Base-by-base conservation (phyloP, 2,888 invertebrate species). In the Dysmachus trigonus region DNA sequence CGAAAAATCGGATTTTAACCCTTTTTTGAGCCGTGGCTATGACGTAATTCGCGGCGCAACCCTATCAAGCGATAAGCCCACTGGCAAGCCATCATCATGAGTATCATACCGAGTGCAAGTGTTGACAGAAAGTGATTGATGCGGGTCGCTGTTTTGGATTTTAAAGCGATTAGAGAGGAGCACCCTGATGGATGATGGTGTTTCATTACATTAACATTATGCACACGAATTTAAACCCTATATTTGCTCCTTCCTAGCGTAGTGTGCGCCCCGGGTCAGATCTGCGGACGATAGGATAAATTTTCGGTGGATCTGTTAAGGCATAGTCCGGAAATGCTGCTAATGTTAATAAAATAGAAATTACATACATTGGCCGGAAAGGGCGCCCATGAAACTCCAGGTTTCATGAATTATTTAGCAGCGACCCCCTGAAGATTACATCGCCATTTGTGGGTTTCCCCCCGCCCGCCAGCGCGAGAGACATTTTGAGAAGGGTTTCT, bases 21-120 rank as follows among this genome's bases (percentile, higher is more conserved):
- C 38, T 76, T 76, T 35, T 31, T 74, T 38, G 22, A 76, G 8
- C 4, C 62, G 10, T 22, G 38, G 18, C 76, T 76, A 18, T 22
- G 13, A 18, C 33, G 22, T 22, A 38, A 38, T 76, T 35, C 76
- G 38, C 15, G 41, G 27, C 38, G 76, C 13, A 31, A n/a, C 33
- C 31, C 73, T 33, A 38, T 3, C 38, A 8, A 22, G n/a, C 7
- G 33, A 18, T 53, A 53, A 18, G 18, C 7, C 62, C 62, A 62
- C 22, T 8, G 10, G 22, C 8, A 3, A 62, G 10, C 62, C 18
- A 62, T 22, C 35, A 77, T 77, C 27, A 15, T 27, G 62, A 15
- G 77, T 41, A 77, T 77, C 77, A 77, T 77, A 77, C 77, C 27
- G 15, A n/a, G 30, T 47, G 77, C 47, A 77, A 76, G 47, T 77